Percentiles rank a stretch among this genome's conserved stretches.
phyloP scores from a whole-genome alignment of 1,140 invertebrate genomes.

The Steinernema feltiae region DNA sequence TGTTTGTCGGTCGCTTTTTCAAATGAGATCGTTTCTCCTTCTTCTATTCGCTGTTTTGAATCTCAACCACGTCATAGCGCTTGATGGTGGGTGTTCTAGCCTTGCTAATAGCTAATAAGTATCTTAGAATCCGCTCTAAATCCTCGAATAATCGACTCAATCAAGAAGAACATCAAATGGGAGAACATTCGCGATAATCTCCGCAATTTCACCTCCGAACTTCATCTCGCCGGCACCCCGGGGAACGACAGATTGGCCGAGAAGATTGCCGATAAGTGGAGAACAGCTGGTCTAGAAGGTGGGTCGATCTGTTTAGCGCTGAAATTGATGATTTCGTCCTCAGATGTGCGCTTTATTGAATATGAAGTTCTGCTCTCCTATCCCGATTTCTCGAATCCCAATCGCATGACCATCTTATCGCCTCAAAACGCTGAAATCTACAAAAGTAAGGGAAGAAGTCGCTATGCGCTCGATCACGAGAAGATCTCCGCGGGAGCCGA shows the following conservation, averaged over 20 bases:
- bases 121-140: no score
- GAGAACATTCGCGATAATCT: conserved; percentile 42
- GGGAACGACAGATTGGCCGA: conserved; percentile 43
- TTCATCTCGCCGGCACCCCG: conserved; percentile 48
- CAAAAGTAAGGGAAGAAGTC: conserved; percentile 33
- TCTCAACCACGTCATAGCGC: no score
- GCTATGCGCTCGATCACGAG: conserved; percentile 30
- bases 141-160: not conserved
- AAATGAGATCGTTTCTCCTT: no score
- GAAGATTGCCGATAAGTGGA: conserved; percentile 44
- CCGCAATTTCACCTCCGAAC: conserved; percentile 39
- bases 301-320: not conserved
- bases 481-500: conserved; percentile 42
- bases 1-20: no score
- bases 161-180: conserved; percentile 22
- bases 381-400: conserved; percentile 48
- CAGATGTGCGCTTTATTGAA: conserved; percentile 47
- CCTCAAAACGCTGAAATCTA: conserved; percentile 28
- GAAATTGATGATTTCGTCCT: no score
- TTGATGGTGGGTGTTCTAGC: no score
- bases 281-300: conserved; percentile 43
- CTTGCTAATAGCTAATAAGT: no score
- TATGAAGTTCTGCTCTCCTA: conserved; percentile 52
- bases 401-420: conserved; percentile 40
- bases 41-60: no score